Evolutionary conservation across 2,797 vertebrate species (phyloP).

Genomic region (Benthosema pterotum): DNA sequence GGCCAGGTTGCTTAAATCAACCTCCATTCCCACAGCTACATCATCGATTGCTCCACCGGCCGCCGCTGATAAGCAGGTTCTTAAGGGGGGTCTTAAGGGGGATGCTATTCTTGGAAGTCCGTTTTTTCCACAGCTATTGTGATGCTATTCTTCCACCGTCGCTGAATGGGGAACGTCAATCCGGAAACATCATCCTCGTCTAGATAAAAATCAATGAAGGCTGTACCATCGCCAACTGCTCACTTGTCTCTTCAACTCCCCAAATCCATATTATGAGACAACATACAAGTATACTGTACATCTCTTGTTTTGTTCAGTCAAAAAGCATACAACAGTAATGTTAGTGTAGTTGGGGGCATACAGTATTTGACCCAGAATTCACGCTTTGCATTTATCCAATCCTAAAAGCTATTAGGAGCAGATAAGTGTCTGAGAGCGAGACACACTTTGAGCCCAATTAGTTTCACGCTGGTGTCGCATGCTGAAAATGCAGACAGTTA

Average conservation of each 20-base stretch:
- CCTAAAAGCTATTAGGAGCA: too few species aligned
- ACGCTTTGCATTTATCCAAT: too few species aligned
- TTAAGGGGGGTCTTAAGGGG: slow-evolving; percentile 31
- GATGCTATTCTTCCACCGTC: slow-evolving; percentile 26
- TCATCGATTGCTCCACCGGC: slow-evolving; percentile 15
- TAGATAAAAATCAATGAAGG: not conserved
- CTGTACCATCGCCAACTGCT: slow-evolving; percentile 1
- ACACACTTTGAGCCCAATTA: too few species aligned
- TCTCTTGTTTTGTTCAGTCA: too few species aligned
- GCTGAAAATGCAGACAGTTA: too few species aligned
- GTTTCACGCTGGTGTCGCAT: too few species aligned
- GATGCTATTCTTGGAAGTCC: slow-evolving; percentile 52
- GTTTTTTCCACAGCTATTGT: slow-evolving; percentile 43
- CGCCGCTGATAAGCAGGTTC: slow-evolving; percentile 36
- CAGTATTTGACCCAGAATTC: too few species aligned
- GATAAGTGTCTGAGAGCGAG: too few species aligned
- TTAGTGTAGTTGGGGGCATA: too few species aligned
- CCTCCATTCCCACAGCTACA: not conserved
- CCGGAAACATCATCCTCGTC: slow-evolving; percentile 28
- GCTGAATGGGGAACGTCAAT: slow-evolving; percentile 27
- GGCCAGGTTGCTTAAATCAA: too few species aligned
- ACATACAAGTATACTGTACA: too few species aligned
- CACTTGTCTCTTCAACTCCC: not conserved
- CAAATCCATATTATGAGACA: not conserved
- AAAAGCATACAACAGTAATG: too few species aligned